These are phyloP conservation scores for Xylocopa sonorina DNA, from an alignment of 1,140 invertebrate genomes.

Conservation along the genomic window DNA sequence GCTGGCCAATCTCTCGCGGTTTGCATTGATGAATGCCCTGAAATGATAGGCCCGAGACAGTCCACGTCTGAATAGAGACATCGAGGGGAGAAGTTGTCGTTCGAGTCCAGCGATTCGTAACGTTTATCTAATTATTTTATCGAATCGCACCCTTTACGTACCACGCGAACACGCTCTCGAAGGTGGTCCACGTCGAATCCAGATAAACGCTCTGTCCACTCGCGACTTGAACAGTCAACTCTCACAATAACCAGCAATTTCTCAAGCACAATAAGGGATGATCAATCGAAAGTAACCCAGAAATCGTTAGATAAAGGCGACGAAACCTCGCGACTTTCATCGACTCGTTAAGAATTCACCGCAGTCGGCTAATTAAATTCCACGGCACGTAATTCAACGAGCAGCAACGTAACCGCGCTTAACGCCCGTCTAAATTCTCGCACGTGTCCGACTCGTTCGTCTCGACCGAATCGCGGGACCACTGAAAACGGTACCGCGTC, in stretches of 20 bases:
- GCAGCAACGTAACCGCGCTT: background rate
- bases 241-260: too few species aligned
- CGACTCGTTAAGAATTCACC: background rate
- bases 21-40: background rate
- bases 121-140: background rate
- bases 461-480: slow-evolving; percentile 10
- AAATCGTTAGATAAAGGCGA: too few species aligned
- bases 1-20: background rate
- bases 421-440: slow-evolving; percentile 24
- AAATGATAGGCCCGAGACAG: background rate
- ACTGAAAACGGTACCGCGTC: background rate
- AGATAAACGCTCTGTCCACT: too few species aligned
- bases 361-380: slow-evolving; percentile 1
- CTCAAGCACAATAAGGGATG: too few species aligned
- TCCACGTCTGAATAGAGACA: background rate
- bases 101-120: too few species aligned
- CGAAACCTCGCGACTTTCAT: background rate
- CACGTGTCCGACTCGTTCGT: slow-evolving; percentile 17
- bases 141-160: too few species aligned
- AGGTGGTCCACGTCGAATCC: too few species aligned
- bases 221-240: too few species aligned
- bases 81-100: background rate
- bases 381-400: background rate
- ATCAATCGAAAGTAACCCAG: too few species aligned
- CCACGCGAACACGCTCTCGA: too few species aligned